These are phyloP conservation scores for Plagiodera versicolora DNA, from an alignment of 2,888 invertebrate species.

Conservation along the genomic window DNA sequence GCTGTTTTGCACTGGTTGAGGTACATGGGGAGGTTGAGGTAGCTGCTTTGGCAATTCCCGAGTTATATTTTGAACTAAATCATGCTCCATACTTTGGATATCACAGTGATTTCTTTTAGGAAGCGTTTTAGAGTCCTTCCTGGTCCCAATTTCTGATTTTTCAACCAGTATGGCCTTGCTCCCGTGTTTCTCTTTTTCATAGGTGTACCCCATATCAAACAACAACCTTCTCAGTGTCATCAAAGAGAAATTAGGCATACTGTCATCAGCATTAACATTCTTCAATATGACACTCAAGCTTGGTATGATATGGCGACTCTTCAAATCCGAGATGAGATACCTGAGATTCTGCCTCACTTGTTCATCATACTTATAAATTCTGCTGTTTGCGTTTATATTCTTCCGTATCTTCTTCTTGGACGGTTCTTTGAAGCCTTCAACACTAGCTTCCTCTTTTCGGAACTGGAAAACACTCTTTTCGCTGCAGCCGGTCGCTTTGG, in stretches of 20 bases:
- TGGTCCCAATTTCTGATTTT: slow-evolving; percentile 26
- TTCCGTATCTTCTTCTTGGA: slow-evolving; percentile 51
- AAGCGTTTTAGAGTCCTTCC: slow-evolving; percentile 16
- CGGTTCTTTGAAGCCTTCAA: slow-evolving; percentile 51
- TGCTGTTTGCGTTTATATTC: slow-evolving; percentile 51
- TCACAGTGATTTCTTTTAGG: slow-evolving; percentile 17
- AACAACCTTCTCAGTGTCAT: slow-evolving; percentile 51
- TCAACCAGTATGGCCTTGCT: slow-evolving; percentile 51
- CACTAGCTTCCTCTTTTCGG: slow-evolving; percentile 52
- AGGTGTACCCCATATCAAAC: slow-evolving; percentile 53
- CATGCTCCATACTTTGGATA: slow-evolving; percentile 17
- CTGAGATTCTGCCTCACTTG: slow-evolving; percentile 49
- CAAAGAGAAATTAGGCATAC: slow-evolving; percentile 51
- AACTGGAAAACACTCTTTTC: slow-evolving; percentile 54
- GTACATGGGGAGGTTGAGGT: slow-evolving; percentile 13
- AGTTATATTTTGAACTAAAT: slow-evolving; percentile 8
- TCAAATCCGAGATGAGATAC: slow-evolving; percentile 50
- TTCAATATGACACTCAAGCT: slow-evolving; percentile 51
- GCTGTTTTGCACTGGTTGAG: slow-evolving; percentile 12
- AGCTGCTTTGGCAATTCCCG: slow-evolving; percentile 9
- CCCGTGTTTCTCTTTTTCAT: slow-evolving; percentile 47
- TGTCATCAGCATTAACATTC: slow-evolving; percentile 44
- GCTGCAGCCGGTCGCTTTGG: slow-evolving; percentile 53
- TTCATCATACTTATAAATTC: slow-evolving; percentile 52
- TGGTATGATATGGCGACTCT: slow-evolving; percentile 47